phyloP scores from a whole-genome alignment of 2,888 invertebrate genomes.

The Agrotis ipsilon region DNA sequence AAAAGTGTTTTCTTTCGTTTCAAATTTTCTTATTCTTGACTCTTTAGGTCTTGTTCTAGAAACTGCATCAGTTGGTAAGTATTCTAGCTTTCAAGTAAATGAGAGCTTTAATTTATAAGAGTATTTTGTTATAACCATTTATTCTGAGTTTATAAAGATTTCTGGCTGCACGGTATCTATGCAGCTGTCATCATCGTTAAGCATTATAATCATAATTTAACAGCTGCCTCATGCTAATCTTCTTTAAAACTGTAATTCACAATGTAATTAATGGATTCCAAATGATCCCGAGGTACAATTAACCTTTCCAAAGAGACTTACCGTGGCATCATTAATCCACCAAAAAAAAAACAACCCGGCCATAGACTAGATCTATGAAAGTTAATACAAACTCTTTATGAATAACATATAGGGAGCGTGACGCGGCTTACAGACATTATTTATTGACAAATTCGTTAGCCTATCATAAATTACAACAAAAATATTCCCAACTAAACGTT shows the following conservation, averaged over 20 bases:
- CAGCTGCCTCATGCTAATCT: not conserved
- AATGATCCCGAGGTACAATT: constrained; percentile 36
- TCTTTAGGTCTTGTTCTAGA: not conserved
- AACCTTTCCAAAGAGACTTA: constrained; percentile 23
- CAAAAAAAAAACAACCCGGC: constrained; percentile 9
- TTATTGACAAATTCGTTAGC: constrained; percentile 83
- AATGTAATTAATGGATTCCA: constrained; percentile 12
- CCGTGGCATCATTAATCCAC: constrained; percentile 36
- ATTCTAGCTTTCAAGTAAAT: not conserved
- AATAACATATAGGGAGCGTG: constrained; percentile 59
- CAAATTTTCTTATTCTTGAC: no score
- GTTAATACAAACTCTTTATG: constrained; percentile 40
- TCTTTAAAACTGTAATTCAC: not conserved
- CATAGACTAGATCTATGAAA: constrained; percentile 36
- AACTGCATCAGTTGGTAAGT: no score
- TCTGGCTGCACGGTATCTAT: no score
- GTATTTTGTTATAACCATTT: no score
- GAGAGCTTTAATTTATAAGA: not conserved
- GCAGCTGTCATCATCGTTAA: not conserved
- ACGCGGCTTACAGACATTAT: constrained; percentile 73
- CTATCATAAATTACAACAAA: constrained; percentile 76
- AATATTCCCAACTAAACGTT: constrained; percentile 65
- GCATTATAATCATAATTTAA: no score
- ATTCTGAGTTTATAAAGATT: not conserved
- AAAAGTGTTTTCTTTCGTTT: no score